Evolutionary conservation across 2,888 invertebrate species (phyloP).

Genomic region (Stenotaenia linearis): DNA sequence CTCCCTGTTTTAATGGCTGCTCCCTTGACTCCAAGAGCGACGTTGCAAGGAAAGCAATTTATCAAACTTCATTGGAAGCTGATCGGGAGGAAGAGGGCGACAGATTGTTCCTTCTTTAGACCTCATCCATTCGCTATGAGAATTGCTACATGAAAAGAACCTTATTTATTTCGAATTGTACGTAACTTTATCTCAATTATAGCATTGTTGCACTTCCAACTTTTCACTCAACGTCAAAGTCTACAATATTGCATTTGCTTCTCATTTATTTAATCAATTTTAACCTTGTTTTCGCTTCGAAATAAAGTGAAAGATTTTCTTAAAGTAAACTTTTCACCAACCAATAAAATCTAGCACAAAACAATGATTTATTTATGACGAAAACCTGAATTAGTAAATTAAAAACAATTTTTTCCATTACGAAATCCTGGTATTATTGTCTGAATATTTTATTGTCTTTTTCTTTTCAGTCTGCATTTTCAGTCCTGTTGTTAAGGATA

Average conservation of each 20-base stretch:
- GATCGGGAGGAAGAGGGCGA: conserved; percentile 19
- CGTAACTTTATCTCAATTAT: neutral
- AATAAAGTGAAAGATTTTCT: too few relatives aligned
- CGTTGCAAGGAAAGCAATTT: conserved; percentile 19
- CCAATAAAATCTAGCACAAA: too few relatives aligned
- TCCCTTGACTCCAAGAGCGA: conserved; percentile 19
- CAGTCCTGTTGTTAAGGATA: neutral
- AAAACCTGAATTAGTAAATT: too few relatives aligned
- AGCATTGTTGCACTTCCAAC: neutral
- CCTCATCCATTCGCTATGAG: neutral
- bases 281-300: too few relatives aligned
- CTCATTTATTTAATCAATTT: too few relatives aligned
- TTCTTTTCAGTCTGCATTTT: neutral
- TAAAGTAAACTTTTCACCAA: too few relatives aligned
- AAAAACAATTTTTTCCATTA: too few relatives aligned
- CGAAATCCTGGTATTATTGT: neutral
- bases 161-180: neutral
- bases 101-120: conserved; percentile 2
- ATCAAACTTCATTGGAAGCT: conserved; percentile 19
- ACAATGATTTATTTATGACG: too few relatives aligned
- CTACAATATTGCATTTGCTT: neutral
- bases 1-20: conserved; percentile 19
- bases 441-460: neutral
- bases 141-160: neutral
- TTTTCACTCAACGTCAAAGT: neutral